These are phyloP conservation scores for Acanthiza pusilla DNA, from an alignment of 2,797 vertebrate genomes.

Conservation along the genomic window DNA sequence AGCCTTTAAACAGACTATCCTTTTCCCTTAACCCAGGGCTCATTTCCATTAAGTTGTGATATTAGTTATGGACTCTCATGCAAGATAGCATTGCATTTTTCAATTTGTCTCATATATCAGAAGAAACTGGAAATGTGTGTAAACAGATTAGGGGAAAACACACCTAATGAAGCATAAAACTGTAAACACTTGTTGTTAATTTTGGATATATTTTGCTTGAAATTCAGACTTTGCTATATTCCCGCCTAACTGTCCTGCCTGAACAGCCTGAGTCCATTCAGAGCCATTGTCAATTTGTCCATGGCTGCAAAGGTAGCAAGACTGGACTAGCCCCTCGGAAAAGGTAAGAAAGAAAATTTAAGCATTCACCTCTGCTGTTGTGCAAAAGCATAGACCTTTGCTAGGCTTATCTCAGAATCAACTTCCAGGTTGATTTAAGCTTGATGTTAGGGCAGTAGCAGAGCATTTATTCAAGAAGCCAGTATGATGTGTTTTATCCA, in stretches of 20 bases:
- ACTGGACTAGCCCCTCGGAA: background rate
- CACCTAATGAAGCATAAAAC: background rate
- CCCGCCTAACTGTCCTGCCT: background rate
- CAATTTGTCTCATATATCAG: background rate
- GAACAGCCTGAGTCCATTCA: background rate
- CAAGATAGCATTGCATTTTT: background rate
- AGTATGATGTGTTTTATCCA: background rate
- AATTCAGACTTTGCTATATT: background rate
- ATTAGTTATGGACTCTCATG: background rate
- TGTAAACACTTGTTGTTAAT: background rate
- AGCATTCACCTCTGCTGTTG: background rate
- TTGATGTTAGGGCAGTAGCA: background rate
- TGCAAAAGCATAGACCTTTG: background rate
- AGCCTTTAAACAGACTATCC: background rate
- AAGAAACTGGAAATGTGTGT: background rate
- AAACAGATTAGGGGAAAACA: background rate
- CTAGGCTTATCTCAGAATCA: background rate
- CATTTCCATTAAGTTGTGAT: background rate
- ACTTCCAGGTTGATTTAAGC: background rate
- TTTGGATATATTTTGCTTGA: background rate
- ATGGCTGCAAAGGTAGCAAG: background rate
- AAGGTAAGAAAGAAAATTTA: background rate
- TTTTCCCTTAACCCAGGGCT: background rate
- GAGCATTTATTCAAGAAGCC: background rate
- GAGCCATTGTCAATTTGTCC: background rate